Percentiles rank a stretch among this genome's conserved stretches.
phyloP scores from a whole-genome alignment of 2,888 invertebrate genomes.

The Galeruca laticollis region DNA sequence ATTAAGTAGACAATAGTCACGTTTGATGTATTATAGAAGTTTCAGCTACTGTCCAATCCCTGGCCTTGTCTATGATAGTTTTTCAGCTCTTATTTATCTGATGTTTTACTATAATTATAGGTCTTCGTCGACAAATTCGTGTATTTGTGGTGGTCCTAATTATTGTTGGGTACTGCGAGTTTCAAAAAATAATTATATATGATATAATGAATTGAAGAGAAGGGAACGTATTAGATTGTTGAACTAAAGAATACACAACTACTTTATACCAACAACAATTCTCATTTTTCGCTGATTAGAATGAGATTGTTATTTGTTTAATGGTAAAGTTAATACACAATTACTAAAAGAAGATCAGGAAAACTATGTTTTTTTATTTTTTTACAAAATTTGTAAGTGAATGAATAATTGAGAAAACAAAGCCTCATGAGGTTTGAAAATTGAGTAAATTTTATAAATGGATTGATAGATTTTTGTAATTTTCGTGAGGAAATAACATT shows the following conservation, averaged over 20 bases:
- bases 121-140: conserved; percentile 20
- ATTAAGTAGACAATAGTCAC: conserved; percentile 54
- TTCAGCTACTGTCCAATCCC: conserved; percentile 16
- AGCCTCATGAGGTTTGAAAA: too few species aligned
- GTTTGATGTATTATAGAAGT: conserved; percentile 21
- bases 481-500: too few species aligned
- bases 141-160: conserved; percentile 25
- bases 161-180: background rate
- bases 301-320: background rate
- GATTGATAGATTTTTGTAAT: too few species aligned
- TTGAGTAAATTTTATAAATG: too few species aligned
- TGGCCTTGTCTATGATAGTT: conserved; percentile 1
- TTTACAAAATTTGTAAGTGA: too few species aligned
- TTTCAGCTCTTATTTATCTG: conserved; percentile 25
- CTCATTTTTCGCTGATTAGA: background rate
- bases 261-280: background rate
- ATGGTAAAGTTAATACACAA: too few species aligned
- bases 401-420: too few species aligned
- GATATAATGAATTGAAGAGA: background rate
- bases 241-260: background rate
- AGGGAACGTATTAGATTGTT: background rate
- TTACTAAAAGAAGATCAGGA: too few species aligned
- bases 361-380: too few species aligned
- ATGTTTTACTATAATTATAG: conserved; percentile 32
- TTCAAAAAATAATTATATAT: background rate